Base-by-base conservation (phyloP, 2,888 invertebrate species). In the Clusia tigrina region DNA sequence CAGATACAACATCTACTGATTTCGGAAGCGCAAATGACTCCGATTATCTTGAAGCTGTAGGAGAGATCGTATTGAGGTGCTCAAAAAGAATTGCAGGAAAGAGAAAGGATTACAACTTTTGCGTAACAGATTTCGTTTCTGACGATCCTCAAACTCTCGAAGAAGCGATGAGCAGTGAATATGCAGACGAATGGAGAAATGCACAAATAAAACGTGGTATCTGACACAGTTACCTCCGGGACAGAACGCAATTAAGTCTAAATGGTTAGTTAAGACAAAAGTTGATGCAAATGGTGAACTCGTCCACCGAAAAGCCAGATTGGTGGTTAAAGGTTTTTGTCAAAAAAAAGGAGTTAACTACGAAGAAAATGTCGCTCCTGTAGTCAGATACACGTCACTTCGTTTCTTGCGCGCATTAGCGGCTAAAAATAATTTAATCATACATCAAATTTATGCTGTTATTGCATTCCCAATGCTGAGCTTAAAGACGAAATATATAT, bases 181-280 rank as follows among this genome's bases (percentile, higher is more conserved):
- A 52, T 24, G 51, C 55, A 32, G 56, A 56, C 18, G 51, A 59
- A 23, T 65, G 65, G 62, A 62, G 63, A 59, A 60, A 57, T 57
- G 20, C 17, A 59, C 12, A 9, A 32, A 32, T 32, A 32, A 32
- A 12, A 32, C 32, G 12, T 32, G 32, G 32, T 12, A 22, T 23
- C 26, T 62, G 24, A 55, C 58, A 22, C 24, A 61, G 10, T 23
- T 61, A 54, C 62, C 59, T 18, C 51, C 10, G n/a, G 48, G 26
- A 18, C 60, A 61, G 20, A 64, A 58, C 26, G 26, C 57, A 15
- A 61, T 64, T 12, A 48, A 54, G 18, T 58, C 61, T 23, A 64
- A 64, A 51, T 64, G 61, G 61, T 37, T 60, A 3, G 58, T 65
- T 52, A 61, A 61, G 51, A 62, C 62, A 26, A 65, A 62, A 48